Conservation (phyloP, 2,113 vertebrate species). For the Tachycineta bicolor region DNA sequence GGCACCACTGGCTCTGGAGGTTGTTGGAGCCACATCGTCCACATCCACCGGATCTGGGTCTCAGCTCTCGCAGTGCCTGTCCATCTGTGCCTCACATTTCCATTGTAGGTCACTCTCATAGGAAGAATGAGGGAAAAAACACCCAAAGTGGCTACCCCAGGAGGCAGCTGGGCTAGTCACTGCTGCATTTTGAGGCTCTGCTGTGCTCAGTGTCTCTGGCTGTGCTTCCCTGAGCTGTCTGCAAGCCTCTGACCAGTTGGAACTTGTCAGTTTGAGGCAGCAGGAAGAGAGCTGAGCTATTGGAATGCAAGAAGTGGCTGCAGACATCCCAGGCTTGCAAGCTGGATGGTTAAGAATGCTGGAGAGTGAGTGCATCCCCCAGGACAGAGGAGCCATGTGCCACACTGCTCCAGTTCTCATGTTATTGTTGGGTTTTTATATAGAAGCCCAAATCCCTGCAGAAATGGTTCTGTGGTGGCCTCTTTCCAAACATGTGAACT, state of each 20-base stretch:
- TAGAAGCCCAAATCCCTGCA: background rate
- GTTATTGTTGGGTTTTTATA: fast-evolving
- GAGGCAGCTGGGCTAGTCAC: background rate
- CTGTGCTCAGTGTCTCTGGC: background rate
- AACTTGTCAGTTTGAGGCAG: background rate
- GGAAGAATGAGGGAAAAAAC: background rate
- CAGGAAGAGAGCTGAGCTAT: background rate
- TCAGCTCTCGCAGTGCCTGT: fast-evolving
- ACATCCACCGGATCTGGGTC: background rate
- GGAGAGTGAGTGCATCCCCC: background rate
- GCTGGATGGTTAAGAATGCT: background rate
- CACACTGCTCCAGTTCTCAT: background rate
- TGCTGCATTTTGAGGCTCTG: background rate
- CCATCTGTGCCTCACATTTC: background rate
- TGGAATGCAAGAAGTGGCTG: background rate
- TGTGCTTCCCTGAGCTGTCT: background rate
- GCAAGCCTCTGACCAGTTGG: background rate
- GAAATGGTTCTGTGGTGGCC: background rate
- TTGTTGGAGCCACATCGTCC: background rate
- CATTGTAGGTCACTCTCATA: background rate
- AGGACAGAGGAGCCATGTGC: background rate
- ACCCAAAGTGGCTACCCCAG: background rate
- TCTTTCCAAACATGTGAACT: background rate
- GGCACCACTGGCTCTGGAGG: background rate
- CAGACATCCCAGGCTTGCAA: background rate